Conservation (phyloP, 2,888 invertebrate genomes). For the Papilio protenor region DNA sequence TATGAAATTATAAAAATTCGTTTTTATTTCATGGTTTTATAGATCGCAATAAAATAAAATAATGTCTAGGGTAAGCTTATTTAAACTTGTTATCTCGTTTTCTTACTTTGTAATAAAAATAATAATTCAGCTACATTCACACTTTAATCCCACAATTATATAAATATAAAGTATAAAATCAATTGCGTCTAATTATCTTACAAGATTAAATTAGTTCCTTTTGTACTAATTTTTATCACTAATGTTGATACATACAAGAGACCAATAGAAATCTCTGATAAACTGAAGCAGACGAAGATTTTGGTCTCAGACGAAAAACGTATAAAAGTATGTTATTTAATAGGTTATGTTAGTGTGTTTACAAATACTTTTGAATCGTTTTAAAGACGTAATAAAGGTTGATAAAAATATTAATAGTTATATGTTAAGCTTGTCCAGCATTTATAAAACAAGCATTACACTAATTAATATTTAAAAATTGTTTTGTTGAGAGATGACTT, state of each 20-base stretch:
- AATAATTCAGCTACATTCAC: neutral
- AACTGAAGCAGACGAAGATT: too few species aligned
- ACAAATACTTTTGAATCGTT: too few species aligned
- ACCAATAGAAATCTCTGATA: too few species aligned
- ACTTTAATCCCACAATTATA: neutral
- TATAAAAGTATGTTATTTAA: neutral
- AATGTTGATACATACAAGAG: neutral
- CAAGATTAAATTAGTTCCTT: neutral
- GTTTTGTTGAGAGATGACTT: too few species aligned
- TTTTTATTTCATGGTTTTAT: neutral
- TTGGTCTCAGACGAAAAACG: neutral
- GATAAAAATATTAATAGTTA: too few species aligned
- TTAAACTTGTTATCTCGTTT: neutral
- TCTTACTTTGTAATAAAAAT: neutral
- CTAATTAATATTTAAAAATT: too few species aligned
- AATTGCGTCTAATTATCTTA: neutral
- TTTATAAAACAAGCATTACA: too few species aligned
- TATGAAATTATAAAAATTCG: neutral
- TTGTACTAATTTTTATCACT: neutral
- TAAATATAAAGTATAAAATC: neutral
- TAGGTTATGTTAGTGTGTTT: too few species aligned
- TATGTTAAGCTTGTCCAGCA: too few species aligned
- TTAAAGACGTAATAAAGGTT: too few species aligned
- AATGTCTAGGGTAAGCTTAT: conserved; percentile 2
- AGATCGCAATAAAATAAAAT: neutral